Base-by-base conservation (phyloP, 1,140 invertebrate species). In the Drosophila suzukii region DNA sequence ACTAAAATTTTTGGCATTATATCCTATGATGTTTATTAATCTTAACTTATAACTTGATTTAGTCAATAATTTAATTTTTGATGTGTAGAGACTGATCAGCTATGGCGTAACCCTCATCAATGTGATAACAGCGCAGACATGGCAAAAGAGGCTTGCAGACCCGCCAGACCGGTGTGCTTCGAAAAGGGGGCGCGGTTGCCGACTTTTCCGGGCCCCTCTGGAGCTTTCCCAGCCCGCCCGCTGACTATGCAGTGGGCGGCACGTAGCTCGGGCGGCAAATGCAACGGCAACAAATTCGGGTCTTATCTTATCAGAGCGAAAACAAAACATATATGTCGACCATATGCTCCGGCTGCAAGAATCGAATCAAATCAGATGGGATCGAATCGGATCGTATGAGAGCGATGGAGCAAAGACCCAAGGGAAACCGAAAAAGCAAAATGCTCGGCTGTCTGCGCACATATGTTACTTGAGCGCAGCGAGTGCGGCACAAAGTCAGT, bases 381-480 rank as follows among this genome's bases (percentile, higher is more conserved):
- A 67, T 30, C 20, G 44, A 13, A 56, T 36, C 43, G 62, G 56
- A 80, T 51, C 49, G 49, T 5, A 51, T 46, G 73, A 67, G 70
- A 41, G 32, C 55, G 53, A 17, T 8, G 56, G 63, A 51, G 49
- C 53, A 56, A 56, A 77, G 63, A 57, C 74, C 36, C 51, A 70
- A 34, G 38, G 32, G 49, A 17, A 65, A 41, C 60, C 63, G 43
- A 61, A 65, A 63, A 67, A 55, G 57, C 44, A 70, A 60, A 59
- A 44, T 59, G 60, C 72, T 77, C 70, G 58, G 43, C 46, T 34
- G 56, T 56, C 49, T 61, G 59, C 50, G 54, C 49, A 61, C 36
- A 56, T 57, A 58, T 89, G 84, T 81, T 88, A 88, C 84, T 88
- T 89, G 82, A 81, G 73, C 84, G 77, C 84, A 80, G 58, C 50